Percentiles rank a stretch among this genome's conserved stretches.
These are phyloP conservation scores for Gallinago nigripennis DNA, from an alignment of 2,797 vertebrate genomes.

Conservation along the genomic window DNA sequence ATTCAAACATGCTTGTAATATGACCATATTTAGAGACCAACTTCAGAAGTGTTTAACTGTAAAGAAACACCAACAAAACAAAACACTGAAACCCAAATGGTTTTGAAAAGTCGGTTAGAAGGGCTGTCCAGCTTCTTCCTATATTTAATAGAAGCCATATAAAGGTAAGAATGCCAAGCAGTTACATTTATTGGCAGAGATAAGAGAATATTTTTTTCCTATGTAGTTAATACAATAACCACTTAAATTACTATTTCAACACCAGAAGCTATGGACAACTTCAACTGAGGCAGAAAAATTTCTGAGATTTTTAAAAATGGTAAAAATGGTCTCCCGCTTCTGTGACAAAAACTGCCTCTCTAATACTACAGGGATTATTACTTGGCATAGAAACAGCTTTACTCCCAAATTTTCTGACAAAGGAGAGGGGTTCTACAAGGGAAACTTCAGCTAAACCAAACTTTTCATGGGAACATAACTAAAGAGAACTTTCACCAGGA, in stretches of 20 bases:
- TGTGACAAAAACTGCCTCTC: not conserved
- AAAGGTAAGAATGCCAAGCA: not conserved
- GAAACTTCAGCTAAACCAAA: not conserved
- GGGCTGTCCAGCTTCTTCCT: not conserved
- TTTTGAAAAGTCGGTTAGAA: not conserved
- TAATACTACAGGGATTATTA: not conserved
- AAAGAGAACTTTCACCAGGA: not conserved
- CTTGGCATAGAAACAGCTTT: not conserved
- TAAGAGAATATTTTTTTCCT: too few relatives aligned
- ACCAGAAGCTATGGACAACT: too few relatives aligned
- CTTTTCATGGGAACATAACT: not conserved
- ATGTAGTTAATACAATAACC: not conserved
- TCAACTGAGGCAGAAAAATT: not conserved
- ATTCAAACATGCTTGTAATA: not conserved
- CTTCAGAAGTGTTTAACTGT: not conserved
- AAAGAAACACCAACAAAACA: not conserved
- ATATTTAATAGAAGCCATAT: not conserved
- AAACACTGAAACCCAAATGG: not conserved
- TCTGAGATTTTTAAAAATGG: not conserved
- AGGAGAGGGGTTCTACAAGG: not conserved
- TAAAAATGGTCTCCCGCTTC: not conserved
- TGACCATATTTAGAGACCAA: fast-evolving
- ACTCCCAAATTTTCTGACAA: not conserved
- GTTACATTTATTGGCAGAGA: not conserved
- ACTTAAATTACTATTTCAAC: too few relatives aligned